Evolutionary conservation across 2,113 vertebrate genomes (phyloP), one percentile per base, ranked within the genome.

Genomic region (Marmota flaviventris): DNA sequence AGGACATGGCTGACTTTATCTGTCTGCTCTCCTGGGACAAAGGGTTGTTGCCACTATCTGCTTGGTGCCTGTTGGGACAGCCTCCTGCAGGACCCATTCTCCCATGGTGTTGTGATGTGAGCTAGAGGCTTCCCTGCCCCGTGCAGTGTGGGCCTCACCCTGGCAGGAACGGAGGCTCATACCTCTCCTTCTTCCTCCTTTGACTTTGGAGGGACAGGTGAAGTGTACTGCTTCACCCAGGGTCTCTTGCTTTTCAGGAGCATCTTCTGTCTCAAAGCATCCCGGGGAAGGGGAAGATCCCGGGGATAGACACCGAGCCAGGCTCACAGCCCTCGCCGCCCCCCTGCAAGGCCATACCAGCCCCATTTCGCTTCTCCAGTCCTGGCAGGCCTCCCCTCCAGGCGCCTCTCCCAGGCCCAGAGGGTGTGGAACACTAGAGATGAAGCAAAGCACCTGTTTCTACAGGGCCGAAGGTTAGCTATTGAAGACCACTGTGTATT

Each of bases 141-240:
- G 32, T 78, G 6, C 32, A 0, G 0, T 11, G 25, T 27, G 24
- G 9, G 24, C 5, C 61, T 0, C n/a, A 9, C 25, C 17, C 34
- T 9, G 16, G 29, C 27, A 45, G 84, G 32, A 51, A 7, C 5
- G 17, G 25, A 6, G 53, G 13, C 56, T 16, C 3, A 13, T 61
- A 69, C 34, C 22, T 56, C 11, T 11, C 18, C 24, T 45, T 45
- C 34, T 39, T 58, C 37, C 13, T 73, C 39, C 20, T 67, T 13
- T 79, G 56, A 91, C 22, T n/a, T 48, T 37, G 73, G 48, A 24
- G 78, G 63, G 4, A n/a, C 39, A 61, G 45, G 20, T 13, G 39
- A 37, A 29, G 73, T 17, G 8, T 37, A 24, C 4, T 8, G 20
- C 53, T 69, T 63, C 53, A 10, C 37, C n/a, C 45, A 22, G 77